Base-by-base conservation (phyloP, 2,113 vertebrate species). In the Erythrocercus mccallii region DNA sequence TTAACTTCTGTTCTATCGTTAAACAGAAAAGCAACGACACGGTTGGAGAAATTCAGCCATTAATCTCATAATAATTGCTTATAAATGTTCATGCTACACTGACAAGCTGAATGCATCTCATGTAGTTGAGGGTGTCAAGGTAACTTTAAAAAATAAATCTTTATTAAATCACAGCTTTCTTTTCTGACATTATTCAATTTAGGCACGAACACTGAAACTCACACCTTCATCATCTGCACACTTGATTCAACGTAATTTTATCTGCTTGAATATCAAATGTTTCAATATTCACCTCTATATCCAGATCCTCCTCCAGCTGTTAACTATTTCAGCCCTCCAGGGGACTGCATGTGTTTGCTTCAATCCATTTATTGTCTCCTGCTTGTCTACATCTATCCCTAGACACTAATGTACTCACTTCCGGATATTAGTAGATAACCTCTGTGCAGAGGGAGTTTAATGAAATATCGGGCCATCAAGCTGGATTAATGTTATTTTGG, bases 51-150 rank as follows among this genome's bases (percentile, higher is more conserved):
- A 95, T 94, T 92, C 94, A 95, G 65, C 61, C 94, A 95, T 92
- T 96, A 94, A 94, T 95, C 94, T 96, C 96, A 92, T 95, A 95
- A 88, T 96, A 97, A 97, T 96, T 96, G 89, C 69, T 97, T 97
- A 94, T 90, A 97, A 94, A 95, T 77, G 93, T 88, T 95, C 90
- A 84, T 54, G 95, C 65, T 95, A 92, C 68, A 95, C 70, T 92
- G 80, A 93, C 84, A 80, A 97, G 88, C 81, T 95, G 93, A 95
- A 95, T 88, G 89, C 37, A 95, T 72, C 38, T 7, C 68, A 81
- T 81, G 82, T 71, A 94, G 93, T 56, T 95, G 91, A 89, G 80
- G 51, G 68, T 92, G 70, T 82, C 84, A 97, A 90, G 81, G 69
- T 77, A 71, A 90, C 73, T 91, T 92, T 58, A 88, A 90, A 95